Base-by-base conservation (phyloP, 2,797 vertebrate species). In the Molothrus aeneus region DNA sequence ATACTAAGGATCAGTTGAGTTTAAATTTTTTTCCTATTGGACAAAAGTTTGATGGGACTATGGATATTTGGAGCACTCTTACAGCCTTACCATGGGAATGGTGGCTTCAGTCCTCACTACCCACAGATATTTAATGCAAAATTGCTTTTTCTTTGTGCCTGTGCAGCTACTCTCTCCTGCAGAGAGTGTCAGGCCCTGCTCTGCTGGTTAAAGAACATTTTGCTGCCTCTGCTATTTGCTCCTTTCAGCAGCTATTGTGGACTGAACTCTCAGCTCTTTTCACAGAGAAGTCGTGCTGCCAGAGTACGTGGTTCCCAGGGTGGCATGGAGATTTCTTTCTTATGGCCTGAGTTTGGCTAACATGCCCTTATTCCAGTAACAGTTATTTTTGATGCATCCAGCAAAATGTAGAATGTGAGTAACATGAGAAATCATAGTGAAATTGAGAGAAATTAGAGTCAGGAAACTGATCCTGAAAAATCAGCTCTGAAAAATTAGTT, bases 161-260 rank as follows among this genome's bases (percentile, higher is more conserved):
- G 13, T 40, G 18, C 61, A 92, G 72, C 61, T 78, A 50, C 48
- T 83, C 45, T 80, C 53, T 74, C 94, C 94, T 74, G 81, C 87
- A 94, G 92, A 93, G 86, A 93, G 57, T 71, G 90, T 94, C 93
- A 96, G 85, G 69, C 85, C 92, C 80, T 66, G 80, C 86, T 88
- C 88, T 81, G 82, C 59, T 93, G 86, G 92, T 70, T 90, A 95
- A 95, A 95, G 90, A 90, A 86, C 80, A 90, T 90, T 92, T 93
- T 95, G 80, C 94, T 96, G 73, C 88, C 88, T 90, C 77, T 93
- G 66, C 56, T 95, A 56, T 94, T 92, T 95, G 54, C 80, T 86
- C 80, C 70, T 95, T 91, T 93, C 63, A 88, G 86, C 73, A 86
- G 77, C 66, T 93, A 86, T 88, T 94, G 93, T 90, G 73, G 80